Evolutionary conservation across 2,888 invertebrate species (phyloP).

Genomic region (Daptonema setosum): DNA sequence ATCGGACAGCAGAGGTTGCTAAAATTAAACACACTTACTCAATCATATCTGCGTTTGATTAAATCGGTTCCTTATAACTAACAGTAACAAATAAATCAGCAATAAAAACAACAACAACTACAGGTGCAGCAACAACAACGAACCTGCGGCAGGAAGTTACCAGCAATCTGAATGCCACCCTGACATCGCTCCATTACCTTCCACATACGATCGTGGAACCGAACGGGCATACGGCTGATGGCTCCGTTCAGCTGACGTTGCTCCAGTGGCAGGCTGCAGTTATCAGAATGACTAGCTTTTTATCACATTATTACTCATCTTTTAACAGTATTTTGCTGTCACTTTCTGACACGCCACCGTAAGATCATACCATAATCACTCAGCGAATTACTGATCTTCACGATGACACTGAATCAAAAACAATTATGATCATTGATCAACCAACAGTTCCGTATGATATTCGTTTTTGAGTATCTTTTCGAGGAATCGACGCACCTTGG

Average conservation of each 20-base stretch:
- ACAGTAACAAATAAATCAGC: too few relatives aligned
- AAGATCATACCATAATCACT: too few relatives aligned
- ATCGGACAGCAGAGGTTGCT: constrained; percentile 70
- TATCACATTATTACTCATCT: neutral
- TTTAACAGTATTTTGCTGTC: too few relatives aligned
- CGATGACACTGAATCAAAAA: too few relatives aligned
- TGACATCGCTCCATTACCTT: constrained; percentile 69
- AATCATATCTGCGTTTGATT: neutral
- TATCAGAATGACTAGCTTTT: neutral
- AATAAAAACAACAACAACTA: too few relatives aligned
- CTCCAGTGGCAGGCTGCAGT: constrained; percentile 47
- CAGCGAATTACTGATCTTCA: too few relatives aligned
- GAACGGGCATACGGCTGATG: constrained; percentile 72
- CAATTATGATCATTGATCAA: too few relatives aligned
- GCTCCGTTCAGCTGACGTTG: constrained; percentile 79
- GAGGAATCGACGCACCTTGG: constrained; percentile 22
- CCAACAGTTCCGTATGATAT: neutral
- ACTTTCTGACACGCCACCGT: too few relatives aligned
- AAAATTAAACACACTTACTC: constrained; percentile 9
- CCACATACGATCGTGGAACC: constrained; percentile 90
- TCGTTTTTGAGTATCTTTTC: constrained; percentile 13
- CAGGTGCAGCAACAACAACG: too few relatives aligned
- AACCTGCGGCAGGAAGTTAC: constrained; percentile 58
- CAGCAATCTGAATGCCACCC: constrained; percentile 64
- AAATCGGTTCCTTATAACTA: too few relatives aligned